Base-by-base conservation (phyloP, 2,797 vertebrate genomes). In the Ciconia nigra region DNA sequence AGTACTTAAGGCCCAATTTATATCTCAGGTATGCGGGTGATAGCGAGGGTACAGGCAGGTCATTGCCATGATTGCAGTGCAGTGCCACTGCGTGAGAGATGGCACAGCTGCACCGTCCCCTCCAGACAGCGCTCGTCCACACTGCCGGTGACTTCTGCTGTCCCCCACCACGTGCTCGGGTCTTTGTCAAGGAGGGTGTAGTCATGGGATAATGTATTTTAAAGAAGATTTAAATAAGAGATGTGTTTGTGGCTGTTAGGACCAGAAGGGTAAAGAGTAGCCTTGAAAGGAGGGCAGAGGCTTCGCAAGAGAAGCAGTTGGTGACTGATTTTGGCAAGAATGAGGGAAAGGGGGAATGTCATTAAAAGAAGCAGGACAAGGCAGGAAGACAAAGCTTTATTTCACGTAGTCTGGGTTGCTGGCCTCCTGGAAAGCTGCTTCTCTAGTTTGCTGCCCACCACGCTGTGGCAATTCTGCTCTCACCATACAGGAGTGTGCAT, bases 401-500 rank as follows among this genome's bases (percentile, higher is more conserved):
- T 70, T 78, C 8, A 20, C 2, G 4, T 25, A 39, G 42, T 21
- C 52, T 47, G 61, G 16, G 15, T 78, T 77, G 31, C 44, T 74
- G 69, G 14, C 28, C 8, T 59, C 37, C 39, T 61, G 71, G 72
- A 73, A 71, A 91, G 42, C 49, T 76, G 37, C 29, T 67, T 63
- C 10, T 78, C 24, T 22, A 7, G 22, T 49, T 76, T 65, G 11
- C 77, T 86, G 58, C 35, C 35, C 41, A 59, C 16, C 4, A 39
- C 2, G 5, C 39, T 73, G 65, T 49, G 55, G 9, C 47, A 77
- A 3, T 63, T 62, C n/a, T 74, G 59, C 35, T 58, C 15, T 67
- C 1, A 1, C 39, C 3, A 5, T n/a, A 4, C 7, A 9, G 16
- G 16, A 9, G 5, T 3, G 9, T 29, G 8, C 51, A 5, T 49